Evolutionary conservation across 2,888 invertebrate species (phyloP).

Genomic region (Acleris cristana): DNA sequence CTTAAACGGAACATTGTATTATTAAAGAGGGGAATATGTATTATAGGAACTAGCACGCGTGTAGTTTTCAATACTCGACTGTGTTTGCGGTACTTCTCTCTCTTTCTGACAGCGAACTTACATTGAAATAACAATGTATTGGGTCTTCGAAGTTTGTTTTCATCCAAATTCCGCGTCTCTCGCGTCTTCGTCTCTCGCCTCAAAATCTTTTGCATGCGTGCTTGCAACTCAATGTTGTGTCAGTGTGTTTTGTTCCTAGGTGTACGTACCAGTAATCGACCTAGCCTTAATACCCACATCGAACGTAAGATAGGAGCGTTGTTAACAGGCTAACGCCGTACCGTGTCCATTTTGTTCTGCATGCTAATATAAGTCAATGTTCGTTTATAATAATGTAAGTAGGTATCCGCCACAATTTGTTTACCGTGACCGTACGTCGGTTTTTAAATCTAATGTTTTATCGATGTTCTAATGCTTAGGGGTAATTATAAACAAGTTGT

Average conservation of each 20-base stretch:
- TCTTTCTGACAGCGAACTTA: conserved; percentile 56
- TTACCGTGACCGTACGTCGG: conserved; percentile 52
- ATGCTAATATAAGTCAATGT: conserved; percentile 78
- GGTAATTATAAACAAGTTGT: conserved; percentile 66
- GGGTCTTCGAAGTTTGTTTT: conserved; percentile 67
- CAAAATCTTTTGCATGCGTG: conserved; percentile 82
- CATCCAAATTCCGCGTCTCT: conserved; percentile 78
- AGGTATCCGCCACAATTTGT: conserved; percentile 57
- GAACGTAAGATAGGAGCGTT: conserved; percentile 73
- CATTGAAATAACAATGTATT: conserved; percentile 83
- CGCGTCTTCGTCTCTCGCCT: conserved; percentile 68
- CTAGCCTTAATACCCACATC: conserved; percentile 83
- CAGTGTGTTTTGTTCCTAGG: conserved; percentile 71
- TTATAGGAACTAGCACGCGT: conserved; percentile 76
- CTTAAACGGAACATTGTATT: conserved; percentile 70
- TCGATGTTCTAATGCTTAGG: conserved; percentile 79
- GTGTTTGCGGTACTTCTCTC: conserved; percentile 54
- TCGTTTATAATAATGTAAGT: conserved; percentile 69
- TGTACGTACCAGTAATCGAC: conserved; percentile 69
- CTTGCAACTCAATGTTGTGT: conserved; percentile 69
- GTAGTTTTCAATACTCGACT: conserved; percentile 63
- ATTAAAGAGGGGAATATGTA: conserved; percentile 61
- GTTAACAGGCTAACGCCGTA: conserved; percentile 46
- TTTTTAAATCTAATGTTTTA: conserved; percentile 64
- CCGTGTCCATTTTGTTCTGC: conserved; percentile 68